A percentile compares a stretch with the other conserved stretches of the same genome.
Evolutionary conservation across 2,888 invertebrate species (phyloP).

Genomic region (Hedychridium roseum): DNA sequence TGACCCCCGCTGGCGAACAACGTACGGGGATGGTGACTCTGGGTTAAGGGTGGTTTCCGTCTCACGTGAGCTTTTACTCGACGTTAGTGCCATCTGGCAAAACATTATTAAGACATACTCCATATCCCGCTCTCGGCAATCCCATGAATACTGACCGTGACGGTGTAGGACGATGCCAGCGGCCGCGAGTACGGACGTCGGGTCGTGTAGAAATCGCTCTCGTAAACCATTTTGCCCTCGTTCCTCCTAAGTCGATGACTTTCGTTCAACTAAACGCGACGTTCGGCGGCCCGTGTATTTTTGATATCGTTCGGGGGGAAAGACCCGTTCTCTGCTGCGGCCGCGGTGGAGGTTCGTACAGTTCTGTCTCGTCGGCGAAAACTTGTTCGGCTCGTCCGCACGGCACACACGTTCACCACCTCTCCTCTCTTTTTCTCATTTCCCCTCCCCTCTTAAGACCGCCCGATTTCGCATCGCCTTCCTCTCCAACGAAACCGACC

Average conservation of each 20-base stretch:
- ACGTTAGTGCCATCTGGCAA: slow-evolving; percentile 42
- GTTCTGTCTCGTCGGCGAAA: slow-evolving; percentile 46
- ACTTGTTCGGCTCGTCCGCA: slow-evolving; percentile 4
- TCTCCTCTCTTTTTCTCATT: slow-evolving; percentile 15
- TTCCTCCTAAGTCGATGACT: slow-evolving; percentile 34
- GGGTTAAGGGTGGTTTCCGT: slow-evolving; percentile 17
- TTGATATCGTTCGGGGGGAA: slow-evolving; percentile 17
- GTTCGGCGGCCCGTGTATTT: slow-evolving; percentile 9
- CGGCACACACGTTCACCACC: slow-evolving; percentile 5
- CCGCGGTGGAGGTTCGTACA: slow-evolving; percentile 61
- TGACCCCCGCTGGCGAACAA: not conserved
- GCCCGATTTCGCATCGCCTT: slow-evolving; percentile 1
- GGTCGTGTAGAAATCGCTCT: slow-evolving; percentile 90
- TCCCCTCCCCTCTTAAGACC: slow-evolving; percentile 10
- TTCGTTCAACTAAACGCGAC: slow-evolving; percentile 10
- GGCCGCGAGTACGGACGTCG: slow-evolving; percentile 84
- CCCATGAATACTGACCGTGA: slow-evolving; percentile 75
- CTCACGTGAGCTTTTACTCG: slow-evolving; percentile 28
- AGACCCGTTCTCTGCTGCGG: slow-evolving; percentile 44
- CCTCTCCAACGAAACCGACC: too few species aligned
- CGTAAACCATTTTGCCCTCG: slow-evolving; percentile 83
- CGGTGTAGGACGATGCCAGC: slow-evolving; percentile 75
- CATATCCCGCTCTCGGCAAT: slow-evolving; percentile 29
- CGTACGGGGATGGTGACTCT: not conserved
- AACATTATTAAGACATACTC: slow-evolving; percentile 39